These are phyloP conservation scores for Lathronympha strigana DNA, from an alignment of 2,888 invertebrate genomes.

Conservation along the genomic window DNA sequence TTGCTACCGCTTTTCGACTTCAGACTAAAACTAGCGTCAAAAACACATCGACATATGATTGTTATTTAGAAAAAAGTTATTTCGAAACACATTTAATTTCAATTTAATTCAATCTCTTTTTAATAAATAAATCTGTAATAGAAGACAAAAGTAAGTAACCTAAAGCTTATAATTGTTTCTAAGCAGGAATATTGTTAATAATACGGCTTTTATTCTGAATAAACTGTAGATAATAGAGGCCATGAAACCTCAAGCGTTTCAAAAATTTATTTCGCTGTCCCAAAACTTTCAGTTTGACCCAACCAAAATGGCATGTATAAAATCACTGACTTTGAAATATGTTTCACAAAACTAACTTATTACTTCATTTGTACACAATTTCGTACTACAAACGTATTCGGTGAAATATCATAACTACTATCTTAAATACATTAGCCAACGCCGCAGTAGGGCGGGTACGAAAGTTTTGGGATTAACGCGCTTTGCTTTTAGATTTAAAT, in stretches of 20 bases:
- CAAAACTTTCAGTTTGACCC: background rate
- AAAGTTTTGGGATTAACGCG: background rate
- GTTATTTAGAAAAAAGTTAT: too few relatives aligned
- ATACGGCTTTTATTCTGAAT: background rate
- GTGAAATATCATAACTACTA: slow-evolving; percentile 34
- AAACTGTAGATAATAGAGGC: background rate
- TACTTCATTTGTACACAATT: slow-evolving; percentile 40
- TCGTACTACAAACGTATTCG: slow-evolving; percentile 39
- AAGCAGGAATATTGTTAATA: too few relatives aligned
- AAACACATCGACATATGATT: too few relatives aligned
- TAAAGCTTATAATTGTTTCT: too few relatives aligned
- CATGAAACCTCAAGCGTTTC: background rate
- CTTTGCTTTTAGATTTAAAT: background rate
- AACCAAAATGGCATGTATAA: background rate
- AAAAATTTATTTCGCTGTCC: too few relatives aligned
- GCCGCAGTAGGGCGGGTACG: background rate
- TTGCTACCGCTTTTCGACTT: too few relatives aligned
- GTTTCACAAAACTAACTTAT: slow-evolving; percentile 32
- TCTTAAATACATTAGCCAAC: slow-evolving; percentile 36
- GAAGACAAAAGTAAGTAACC: too few relatives aligned
- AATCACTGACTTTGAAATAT: slow-evolving; percentile 17
- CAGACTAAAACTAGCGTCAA: too few relatives aligned
- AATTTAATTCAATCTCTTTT: too few relatives aligned
- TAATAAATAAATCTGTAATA: too few relatives aligned
- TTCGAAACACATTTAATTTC: too few relatives aligned